Evolutionary conservation across 2,797 vertebrate species (phyloP).

Genomic region (Gastrophryne carolinensis): DNA sequence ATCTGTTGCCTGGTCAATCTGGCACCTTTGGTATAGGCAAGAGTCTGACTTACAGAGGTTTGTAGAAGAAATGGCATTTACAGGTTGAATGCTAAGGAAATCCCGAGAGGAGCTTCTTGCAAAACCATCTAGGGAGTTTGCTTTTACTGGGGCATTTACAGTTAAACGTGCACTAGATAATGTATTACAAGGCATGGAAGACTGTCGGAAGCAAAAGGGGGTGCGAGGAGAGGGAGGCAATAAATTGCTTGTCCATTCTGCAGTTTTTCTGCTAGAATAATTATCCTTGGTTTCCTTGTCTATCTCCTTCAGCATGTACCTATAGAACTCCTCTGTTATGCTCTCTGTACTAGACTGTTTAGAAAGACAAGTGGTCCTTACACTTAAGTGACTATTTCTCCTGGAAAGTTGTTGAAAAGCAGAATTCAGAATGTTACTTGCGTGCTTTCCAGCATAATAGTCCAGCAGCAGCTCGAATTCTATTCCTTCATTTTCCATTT

Average conservation of each 20-base stretch:
- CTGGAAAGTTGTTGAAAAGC: slow-evolving; percentile 88
- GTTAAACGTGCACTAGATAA: slow-evolving; percentile 82
- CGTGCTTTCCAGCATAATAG: slow-evolving; percentile 96
- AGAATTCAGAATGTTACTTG: slow-evolving; percentile 86
- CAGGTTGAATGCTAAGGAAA: slow-evolving; percentile 77
- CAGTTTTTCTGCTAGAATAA: slow-evolving; percentile 71
- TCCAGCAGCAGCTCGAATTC: slow-evolving; percentile 93
- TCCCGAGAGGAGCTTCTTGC: slow-evolving; percentile 79
- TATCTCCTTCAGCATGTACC: slow-evolving; percentile 90
- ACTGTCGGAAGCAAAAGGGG: slow-evolving; percentile 87
- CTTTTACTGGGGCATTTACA: slow-evolving; percentile 87
- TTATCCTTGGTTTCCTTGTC: slow-evolving; percentile 87
- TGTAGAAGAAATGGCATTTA: slow-evolving; percentile 71
- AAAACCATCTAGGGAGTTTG: slow-evolving; percentile 93
- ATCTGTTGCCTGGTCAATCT: slow-evolving; percentile 87
- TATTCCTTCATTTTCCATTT: slow-evolving; percentile 96
- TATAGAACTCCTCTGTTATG: slow-evolving; percentile 96
- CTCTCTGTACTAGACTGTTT: slow-evolving; percentile 98
- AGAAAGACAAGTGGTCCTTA: slow-evolving; percentile 85
- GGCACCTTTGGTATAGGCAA: slow-evolving; percentile 86
- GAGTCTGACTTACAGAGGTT: slow-evolving; percentile 95
- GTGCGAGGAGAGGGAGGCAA: slow-evolving; percentile 79
- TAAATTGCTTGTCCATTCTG: slow-evolving; percentile 84
- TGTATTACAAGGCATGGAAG: slow-evolving; percentile 84
- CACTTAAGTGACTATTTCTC: slow-evolving; percentile 85